Conservation (phyloP, 2,888 invertebrate genomes). For the Omphaloscelis lunosa region DNA sequence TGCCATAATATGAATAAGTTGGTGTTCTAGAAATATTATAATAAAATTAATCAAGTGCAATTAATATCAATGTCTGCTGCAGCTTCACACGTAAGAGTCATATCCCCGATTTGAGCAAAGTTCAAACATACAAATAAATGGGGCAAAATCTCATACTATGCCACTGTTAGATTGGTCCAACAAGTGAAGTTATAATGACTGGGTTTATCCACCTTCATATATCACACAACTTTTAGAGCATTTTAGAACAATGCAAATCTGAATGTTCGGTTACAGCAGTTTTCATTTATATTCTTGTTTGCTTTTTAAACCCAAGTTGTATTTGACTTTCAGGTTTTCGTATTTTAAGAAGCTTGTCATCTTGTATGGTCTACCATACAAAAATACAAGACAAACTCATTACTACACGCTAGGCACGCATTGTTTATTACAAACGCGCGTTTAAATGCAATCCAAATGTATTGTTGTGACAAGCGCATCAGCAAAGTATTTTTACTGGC, state of each 20-base stretch:
- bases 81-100: constrained; percentile 16
- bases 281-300: background rate
- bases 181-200: background rate
- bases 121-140: constrained; percentile 19
- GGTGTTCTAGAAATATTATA: background rate
- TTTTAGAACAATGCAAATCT: background rate
- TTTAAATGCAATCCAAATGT: constrained; percentile 16
- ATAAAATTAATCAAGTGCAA: background rate
- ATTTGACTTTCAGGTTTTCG: background rate
- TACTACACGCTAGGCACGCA: constrained; percentile 30
- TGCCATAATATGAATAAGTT: background rate
- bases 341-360: background rate
- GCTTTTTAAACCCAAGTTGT: background rate
- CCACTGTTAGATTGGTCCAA: background rate
- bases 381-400: constrained; percentile 16
- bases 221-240: background rate
- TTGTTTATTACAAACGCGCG: constrained; percentile 33
- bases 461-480: constrained; percentile 26
- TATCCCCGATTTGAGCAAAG: background rate
- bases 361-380: background rate
- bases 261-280: too few species aligned
- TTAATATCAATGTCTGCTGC: background rate
- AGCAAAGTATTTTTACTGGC: constrained; percentile 27
- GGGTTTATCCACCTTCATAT: background rate
- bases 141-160: constrained; percentile 13